Evolutionary conservation across 2,888 invertebrate species (phyloP), one percentile per base, ranked within the genome.

Genomic region (Scaptomyza caliginosa): DNA sequence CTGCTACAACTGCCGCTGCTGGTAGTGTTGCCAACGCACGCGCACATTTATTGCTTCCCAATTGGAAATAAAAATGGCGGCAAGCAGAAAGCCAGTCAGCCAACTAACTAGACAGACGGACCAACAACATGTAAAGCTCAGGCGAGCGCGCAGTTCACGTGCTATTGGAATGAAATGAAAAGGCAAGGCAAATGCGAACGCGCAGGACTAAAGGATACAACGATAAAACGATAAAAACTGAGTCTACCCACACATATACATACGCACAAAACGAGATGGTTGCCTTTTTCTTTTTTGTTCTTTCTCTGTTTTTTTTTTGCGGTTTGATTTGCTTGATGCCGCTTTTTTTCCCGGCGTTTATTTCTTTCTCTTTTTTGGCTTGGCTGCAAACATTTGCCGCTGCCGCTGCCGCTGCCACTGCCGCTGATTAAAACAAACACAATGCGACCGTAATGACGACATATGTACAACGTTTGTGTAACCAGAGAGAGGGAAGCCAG

Each of bases 341-440:
- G 45, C 63, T 55, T 76, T 46, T 24, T 36, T 49, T n/a, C 36
- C n/a, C 7, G 19, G 56, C 42, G 57, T 38, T 30, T 46, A 48
- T 32, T 24, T 43, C 42, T 19, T 51, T 60, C 21, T 57, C 51
- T 34, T 39, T 50, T 48, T 62, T 38, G 40, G 56, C 62, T 58
- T 42, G 43, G 76, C 66, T 59, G 68, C 85, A 85, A 82, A 85
- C 82, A 78, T 77, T 82, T 77, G 52, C 69, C 75, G 58, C 69
- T 67, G 78, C 70, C 82, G 72, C 84, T 84, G 83, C n/a, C n/a
- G n/a, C n/a, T 77, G 52, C 69, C 75, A 56, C 69, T 67, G 78
- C 70, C 82, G 72, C 84, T 84, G 83, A 84, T 84, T 84, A 84
- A 84, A 86, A 84, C 86, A 84, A 84, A 84, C 84, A 84, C 86